Conservation (phyloP, 2,797 vertebrate genomes). For the Peromyscus eremicus region DNA sequence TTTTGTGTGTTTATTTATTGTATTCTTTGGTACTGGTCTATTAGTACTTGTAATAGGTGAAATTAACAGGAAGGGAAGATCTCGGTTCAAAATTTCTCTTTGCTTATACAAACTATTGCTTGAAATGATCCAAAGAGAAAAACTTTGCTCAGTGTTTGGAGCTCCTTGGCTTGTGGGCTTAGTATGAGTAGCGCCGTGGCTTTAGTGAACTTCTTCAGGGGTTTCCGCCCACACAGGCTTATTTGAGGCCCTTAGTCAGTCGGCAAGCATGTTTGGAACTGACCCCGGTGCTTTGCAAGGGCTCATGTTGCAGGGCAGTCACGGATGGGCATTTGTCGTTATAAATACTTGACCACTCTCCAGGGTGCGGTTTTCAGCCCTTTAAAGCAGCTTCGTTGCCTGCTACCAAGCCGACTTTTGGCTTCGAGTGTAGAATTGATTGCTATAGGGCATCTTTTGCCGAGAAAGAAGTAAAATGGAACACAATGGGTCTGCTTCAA, state of each 20-base stretch:
- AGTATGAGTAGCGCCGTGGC: conserved; percentile 78
- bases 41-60: conserved; percentile 57
- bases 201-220: conserved; percentile 79
- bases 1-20: conserved; percentile 88
- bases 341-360: conserved; percentile 90
- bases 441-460: conserved; percentile 66
- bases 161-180: conserved; percentile 79
- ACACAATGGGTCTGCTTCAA: conserved; percentile 78
- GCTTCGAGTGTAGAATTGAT: conserved; percentile 78
- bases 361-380: conserved; percentile 89
- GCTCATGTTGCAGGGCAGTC: conserved; percentile 90
- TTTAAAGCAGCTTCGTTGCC: conserved; percentile 87
- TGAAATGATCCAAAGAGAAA: conserved; percentile 80
- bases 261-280: conserved; percentile 82
- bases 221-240: conserved; percentile 86
- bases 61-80: conserved; percentile 48
- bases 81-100: conserved; percentile 35
- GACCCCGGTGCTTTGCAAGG: conserved; percentile 77
- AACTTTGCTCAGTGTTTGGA: conserved; percentile 76
- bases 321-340: conserved; percentile 89
- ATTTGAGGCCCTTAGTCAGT: conserved; percentile 88
- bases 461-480: conserved; percentile 87
- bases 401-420: conserved; percentile 85
- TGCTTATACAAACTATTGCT: conserved; percentile 70
- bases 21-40: conserved; percentile 71